Percentiles rank a stretch among this genome's conserved stretches.
phyloP scores from a whole-genome alignment of 2,888 invertebrate species.

The Sturmia bella region DNA sequence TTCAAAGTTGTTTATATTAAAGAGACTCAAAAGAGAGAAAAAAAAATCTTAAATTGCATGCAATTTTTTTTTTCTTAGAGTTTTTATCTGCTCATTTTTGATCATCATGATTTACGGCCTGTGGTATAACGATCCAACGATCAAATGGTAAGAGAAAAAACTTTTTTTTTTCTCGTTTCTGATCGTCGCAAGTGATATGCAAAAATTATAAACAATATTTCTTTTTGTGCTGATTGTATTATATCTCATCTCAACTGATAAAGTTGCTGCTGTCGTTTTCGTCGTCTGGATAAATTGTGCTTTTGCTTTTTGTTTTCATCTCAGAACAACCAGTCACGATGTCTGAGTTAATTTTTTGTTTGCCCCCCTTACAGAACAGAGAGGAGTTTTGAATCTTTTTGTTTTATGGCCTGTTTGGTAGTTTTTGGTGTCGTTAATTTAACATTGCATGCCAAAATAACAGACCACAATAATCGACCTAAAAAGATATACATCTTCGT shows the following conservation, averaged over 20 bases:
- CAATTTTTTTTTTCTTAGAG: constrained; percentile 39
- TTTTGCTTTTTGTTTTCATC: not conserved
- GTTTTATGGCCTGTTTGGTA: constrained; percentile 55
- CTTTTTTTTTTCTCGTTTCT: constrained; percentile 37
- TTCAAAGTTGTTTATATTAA: constrained; percentile 46
- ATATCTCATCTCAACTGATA: constrained; percentile 65
- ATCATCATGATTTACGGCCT: constrained; percentile 67
- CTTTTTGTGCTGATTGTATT: constrained; percentile 46
- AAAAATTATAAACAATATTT: constrained; percentile 60
- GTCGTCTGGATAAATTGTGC: not conserved
- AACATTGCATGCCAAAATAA: constrained; percentile 63
- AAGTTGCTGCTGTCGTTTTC: constrained; percentile 34
- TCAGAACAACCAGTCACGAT: constrained; percentile 62
- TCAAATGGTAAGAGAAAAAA: constrained; percentile 36
- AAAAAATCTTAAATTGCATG: constrained; percentile 35
- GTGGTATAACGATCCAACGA: constrained; percentile 36
- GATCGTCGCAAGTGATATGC: constrained; percentile 65
- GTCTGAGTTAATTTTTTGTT: constrained; percentile 28
- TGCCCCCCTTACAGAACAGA: no score
- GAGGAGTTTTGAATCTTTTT: constrained; percentile 13
- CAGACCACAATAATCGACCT: constrained; percentile 69
- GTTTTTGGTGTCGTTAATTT: constrained; percentile 61
- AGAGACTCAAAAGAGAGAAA: constrained; percentile 17
- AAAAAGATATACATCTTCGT: constrained; percentile 68
- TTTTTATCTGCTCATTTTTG: constrained; percentile 64